These are phyloP conservation scores for Agrenia bidenticulata DNA, from an alignment of 2,888 invertebrate species.

Conservation along the genomic window DNA sequence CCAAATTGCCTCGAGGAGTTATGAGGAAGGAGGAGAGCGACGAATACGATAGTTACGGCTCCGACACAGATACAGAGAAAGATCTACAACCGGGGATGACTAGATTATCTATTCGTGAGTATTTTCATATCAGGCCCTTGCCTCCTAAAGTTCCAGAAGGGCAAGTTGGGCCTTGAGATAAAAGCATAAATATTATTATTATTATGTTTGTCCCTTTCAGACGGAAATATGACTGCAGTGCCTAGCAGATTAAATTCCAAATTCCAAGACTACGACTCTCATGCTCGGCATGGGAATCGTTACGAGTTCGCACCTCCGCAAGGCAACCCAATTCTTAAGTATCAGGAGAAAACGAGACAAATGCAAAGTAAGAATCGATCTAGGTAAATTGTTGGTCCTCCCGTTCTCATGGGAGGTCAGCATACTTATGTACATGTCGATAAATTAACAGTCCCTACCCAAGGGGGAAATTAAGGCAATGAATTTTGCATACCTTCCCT, in stretches of 20 bases:
- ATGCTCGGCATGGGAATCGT: slow-evolving; percentile 45
- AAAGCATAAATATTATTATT: too few relatives aligned
- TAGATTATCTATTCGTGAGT: slow-evolving; percentile 34
- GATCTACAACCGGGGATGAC: slow-evolving; percentile 21
- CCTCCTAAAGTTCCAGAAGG: slow-evolving; percentile 8
- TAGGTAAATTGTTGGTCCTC: slow-evolving; percentile 20
- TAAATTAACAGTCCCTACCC: too few relatives aligned
- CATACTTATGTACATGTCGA: too few relatives aligned
- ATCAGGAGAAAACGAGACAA: slow-evolving; percentile 23
- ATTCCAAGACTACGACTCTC: slow-evolving; percentile 49
- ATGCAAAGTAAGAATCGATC: slow-evolving; percentile 25
- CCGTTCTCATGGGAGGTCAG: too few relatives aligned
- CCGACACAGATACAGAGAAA: slow-evolving; percentile 49
- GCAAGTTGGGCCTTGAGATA: slow-evolving; percentile 12
- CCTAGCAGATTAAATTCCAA: slow-evolving; percentile 36
- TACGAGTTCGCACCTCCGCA: slow-evolving; percentile 45
- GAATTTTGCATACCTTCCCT: too few relatives aligned
- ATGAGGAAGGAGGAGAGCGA: slow-evolving; percentile 51
- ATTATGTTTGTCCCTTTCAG: neutral
- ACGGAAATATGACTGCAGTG: slow-evolving; percentile 1
- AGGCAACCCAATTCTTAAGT: slow-evolving; percentile 13
- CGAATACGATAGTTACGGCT: slow-evolving; percentile 54
- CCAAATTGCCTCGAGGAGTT: neutral
- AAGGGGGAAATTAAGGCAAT: too few relatives aligned
- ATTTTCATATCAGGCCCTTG: neutral